A percentile compares a stretch with the other conserved stretches of the same genome.
Evolutionary conservation across 1,140 invertebrate species (phyloP).

Genomic region (Hermetia illucens): DNA sequence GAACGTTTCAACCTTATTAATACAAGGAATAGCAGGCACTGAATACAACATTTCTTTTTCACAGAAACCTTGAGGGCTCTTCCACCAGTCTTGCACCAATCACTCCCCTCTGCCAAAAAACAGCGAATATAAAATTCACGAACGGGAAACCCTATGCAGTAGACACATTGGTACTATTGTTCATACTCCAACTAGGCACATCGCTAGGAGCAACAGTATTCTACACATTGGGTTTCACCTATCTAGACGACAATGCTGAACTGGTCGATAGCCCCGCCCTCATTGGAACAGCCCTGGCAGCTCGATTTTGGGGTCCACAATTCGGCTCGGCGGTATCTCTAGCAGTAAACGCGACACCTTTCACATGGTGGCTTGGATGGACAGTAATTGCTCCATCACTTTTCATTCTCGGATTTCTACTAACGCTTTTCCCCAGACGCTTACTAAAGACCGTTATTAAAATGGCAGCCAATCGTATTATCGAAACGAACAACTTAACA

Average conservation of each 20-base stretch:
- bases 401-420: conserved; percentile 35
- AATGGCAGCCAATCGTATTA: conserved; percentile 35
- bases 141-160: not conserved
- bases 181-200: conserved; percentile 40
- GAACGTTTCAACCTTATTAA: no score
- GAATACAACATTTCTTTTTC: no score
- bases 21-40: no score
- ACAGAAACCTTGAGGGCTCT: not conserved
- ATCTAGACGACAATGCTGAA: conserved; percentile 51
- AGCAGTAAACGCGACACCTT: conserved; percentile 14
- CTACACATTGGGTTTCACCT: conserved; percentile 47
- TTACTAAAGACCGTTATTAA: conserved; percentile 38
- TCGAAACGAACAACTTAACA: conserved; percentile 10
- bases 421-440: conserved; percentile 42
- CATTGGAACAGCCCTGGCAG: conserved; percentile 18
- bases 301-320: conserved; percentile 23
- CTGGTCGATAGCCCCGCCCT: conserved; percentile 36
- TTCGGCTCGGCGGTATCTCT: conserved; percentile 24
- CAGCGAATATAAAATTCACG: conserved; percentile 1
- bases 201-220: conserved; percentile 44
- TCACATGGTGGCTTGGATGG: conserved; percentile 41
- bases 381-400: conserved; percentile 38
- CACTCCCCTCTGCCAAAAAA: not conserved
- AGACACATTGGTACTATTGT: conserved; percentile 34
- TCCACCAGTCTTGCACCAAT: not conserved